Conservation (phyloP, 2,797 vertebrate species). For the Atherinosoma microstoma region DNA sequence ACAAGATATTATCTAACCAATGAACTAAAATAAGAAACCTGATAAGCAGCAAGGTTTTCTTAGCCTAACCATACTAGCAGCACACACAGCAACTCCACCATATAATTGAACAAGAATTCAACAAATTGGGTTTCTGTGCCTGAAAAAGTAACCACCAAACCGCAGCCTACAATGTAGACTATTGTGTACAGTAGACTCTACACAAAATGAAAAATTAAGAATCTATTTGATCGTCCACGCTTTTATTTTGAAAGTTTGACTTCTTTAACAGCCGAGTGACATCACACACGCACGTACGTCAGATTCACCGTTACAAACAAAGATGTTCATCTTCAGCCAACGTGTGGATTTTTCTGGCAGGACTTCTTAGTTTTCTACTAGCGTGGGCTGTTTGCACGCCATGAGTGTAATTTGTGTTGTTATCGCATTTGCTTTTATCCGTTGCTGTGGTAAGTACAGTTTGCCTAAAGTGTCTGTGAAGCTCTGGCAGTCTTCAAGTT, state of each 20-base stretch:
- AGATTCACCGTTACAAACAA: neutral
- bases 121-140: no score
- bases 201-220: no score
- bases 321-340: no score
- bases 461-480: neutral
- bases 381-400: neutral
- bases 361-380: accelerated
- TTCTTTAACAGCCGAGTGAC: neutral
- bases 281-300: neutral
- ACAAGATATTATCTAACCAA: no score
- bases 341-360: neutral
- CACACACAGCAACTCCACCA: no score
- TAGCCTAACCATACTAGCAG: no score
- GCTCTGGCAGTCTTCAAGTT: neutral
- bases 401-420: constrained; percentile 34
- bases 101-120: no score
- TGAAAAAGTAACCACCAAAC: no score
- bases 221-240: neutral
- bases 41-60: no score
- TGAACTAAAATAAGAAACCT: no score
- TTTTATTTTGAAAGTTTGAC: constrained; percentile 19
- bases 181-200: no score
- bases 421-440: neutral
- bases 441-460: constrained; percentile 37
- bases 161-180: no score